A percentile compares a stretch with the other conserved stretches of the same genome.
phyloP scores from a whole-genome alignment of 2,888 invertebrate species.

The Diarsia mendica region DNA sequence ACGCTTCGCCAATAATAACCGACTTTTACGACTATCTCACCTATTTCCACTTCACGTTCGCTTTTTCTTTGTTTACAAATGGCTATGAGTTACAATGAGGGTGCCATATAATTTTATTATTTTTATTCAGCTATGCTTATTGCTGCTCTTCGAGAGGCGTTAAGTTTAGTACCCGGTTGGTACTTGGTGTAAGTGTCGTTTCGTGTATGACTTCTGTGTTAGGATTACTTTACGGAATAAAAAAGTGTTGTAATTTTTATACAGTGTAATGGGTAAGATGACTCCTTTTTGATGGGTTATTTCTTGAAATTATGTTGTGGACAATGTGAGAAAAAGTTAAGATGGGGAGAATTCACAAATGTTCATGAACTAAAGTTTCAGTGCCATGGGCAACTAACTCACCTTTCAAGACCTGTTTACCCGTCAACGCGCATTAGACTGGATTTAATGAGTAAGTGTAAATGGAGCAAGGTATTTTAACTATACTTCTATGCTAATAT shows the following conservation, averaged over 20 bases:
- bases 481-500: too few species aligned
- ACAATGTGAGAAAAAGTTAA: too few species aligned
- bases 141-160: slow-evolving; percentile 19
- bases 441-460: too few species aligned
- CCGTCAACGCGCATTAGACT: too few species aligned
- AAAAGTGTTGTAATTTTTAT: not conserved
- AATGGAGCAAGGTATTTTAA: too few species aligned
- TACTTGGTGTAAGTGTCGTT: slow-evolving; percentile 20
- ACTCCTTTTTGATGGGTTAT: not conserved
- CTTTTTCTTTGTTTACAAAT: slow-evolving; percentile 63
- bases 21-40: slow-evolving; percentile 69
- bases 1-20: slow-evolving; percentile 63
- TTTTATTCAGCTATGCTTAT: slow-evolving; percentile 48
- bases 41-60: slow-evolving; percentile 58
- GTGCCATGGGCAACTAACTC: too few species aligned
- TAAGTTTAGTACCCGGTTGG: slow-evolving; percentile 20
- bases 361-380: too few species aligned
- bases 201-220: slow-evolving; percentile 3
- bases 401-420: too few species aligned
- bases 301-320: too few species aligned
- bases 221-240: not conserved
- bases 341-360: too few species aligned
- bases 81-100: slow-evolving; percentile 49
- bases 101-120: slow-evolving; percentile 59
- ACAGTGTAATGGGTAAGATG: not conserved